Evolutionary conservation across 2,113 vertebrate species (phyloP).

Genomic region (Lophura nycthemera): DNA sequence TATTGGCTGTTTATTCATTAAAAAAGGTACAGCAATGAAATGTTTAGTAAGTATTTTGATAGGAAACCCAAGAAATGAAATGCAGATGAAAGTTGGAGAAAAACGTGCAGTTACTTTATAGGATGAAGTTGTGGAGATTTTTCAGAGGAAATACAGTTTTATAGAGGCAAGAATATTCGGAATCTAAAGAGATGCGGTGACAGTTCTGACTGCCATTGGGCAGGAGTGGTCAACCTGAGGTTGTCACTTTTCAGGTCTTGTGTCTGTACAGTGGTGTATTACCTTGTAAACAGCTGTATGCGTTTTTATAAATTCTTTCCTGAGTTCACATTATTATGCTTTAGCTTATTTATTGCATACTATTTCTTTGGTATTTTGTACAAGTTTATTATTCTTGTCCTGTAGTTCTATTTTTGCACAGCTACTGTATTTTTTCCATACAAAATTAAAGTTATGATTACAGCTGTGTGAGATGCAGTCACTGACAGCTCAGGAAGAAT

Average conservation of each 20-base stretch:
- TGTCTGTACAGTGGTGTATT: slow-evolving; percentile 8
- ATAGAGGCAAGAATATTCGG: slow-evolving; percentile 47
- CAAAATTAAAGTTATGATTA: slow-evolving; percentile 81
- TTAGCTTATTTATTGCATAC: slow-evolving; percentile 92
- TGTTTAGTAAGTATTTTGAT: slow-evolving; percentile 58
- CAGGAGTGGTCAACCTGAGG: not conserved
- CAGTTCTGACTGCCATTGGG: slow-evolving; percentile 10
- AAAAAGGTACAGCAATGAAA: slow-evolving; percentile 72
- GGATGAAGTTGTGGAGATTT: slow-evolving; percentile 36
- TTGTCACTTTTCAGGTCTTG: not conserved
- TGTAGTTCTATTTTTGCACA: slow-evolving; percentile 97
- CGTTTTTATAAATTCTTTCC: slow-evolving; percentile 21
- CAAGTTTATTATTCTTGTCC: slow-evolving; percentile 88
- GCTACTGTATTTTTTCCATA: slow-evolving; percentile 84
- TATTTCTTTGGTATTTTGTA: slow-evolving; percentile 87
- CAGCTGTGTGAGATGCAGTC: slow-evolving; percentile 10
- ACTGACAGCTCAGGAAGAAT: not conserved
- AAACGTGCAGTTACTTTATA: slow-evolving; percentile 27
- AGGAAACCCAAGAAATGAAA: slow-evolving; percentile 42
- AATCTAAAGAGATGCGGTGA: not conserved
- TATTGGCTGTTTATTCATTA: slow-evolving; percentile 58
- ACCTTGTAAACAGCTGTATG: slow-evolving; percentile 43
- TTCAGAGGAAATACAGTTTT: slow-evolving; percentile 46
- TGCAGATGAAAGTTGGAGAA: slow-evolving; percentile 39
- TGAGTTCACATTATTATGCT: slow-evolving; percentile 62